These are phyloP conservation scores for Idris sp. DNA, from an alignment of 1,140 invertebrate species.

Conservation along the genomic window DNA sequence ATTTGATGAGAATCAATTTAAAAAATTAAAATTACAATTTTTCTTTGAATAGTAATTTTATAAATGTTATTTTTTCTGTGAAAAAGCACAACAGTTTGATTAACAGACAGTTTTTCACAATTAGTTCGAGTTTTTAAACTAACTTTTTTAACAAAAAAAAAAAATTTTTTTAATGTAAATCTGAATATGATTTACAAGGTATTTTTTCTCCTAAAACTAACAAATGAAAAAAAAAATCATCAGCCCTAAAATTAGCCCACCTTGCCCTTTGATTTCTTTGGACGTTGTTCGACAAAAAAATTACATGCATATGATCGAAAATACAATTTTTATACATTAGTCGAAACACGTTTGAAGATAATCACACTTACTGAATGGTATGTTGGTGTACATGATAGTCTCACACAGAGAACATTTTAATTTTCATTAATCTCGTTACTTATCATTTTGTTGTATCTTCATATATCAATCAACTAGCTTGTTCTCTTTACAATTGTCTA, in stretches of 20 bases:
- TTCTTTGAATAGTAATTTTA: too few relatives aligned
- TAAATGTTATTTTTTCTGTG: too few relatives aligned
- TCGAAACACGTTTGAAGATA: slow-evolving; percentile 72
- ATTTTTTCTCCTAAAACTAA: slow-evolving; percentile 30
- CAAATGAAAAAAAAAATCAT: slow-evolving; percentile 43
- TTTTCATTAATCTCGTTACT: too few relatives aligned
- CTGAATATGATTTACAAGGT: neutral
- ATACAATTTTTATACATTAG: too few relatives aligned
- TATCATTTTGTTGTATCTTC: slow-evolving; percentile 1
- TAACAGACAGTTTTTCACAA: slow-evolving; percentile 28
- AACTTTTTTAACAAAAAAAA: slow-evolving; percentile 12
- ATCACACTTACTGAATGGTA: slow-evolving; percentile 79
- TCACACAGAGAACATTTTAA: slow-evolving; percentile 74
- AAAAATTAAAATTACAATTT: too few relatives aligned
- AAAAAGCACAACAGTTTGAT: too few relatives aligned
- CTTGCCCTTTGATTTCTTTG: slow-evolving; percentile 59
- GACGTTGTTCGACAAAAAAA: slow-evolving; percentile 71
- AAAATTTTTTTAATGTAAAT: slow-evolving; percentile 1
- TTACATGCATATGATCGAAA: too few relatives aligned
- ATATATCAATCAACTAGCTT: slow-evolving; percentile 27
- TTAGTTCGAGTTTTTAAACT: slow-evolving; percentile 18
- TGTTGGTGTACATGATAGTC: slow-evolving; percentile 79
- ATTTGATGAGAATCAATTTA: slow-evolving; percentile 13
- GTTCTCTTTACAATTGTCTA: slow-evolving; percentile 42
- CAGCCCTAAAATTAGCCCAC: slow-evolving; percentile 39